Conservation (phyloP, 2,888 invertebrate species). For the Philhelius pedissequus region DNA sequence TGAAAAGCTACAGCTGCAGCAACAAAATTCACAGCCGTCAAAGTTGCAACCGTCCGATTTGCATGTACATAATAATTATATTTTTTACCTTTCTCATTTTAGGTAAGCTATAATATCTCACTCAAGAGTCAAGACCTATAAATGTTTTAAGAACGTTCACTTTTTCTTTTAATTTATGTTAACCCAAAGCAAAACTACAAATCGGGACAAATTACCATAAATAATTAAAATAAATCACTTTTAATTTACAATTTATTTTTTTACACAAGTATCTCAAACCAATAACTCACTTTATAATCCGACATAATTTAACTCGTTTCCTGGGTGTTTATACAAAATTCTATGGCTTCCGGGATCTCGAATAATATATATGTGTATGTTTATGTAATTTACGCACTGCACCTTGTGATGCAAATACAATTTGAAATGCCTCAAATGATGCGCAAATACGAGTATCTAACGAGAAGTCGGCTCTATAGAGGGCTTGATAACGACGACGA, state of each 20-base stretch:
- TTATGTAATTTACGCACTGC: background rate
- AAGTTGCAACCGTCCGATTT: too few species aligned
- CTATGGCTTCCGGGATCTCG: constrained; percentile 51
- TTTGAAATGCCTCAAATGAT: constrained; percentile 44
- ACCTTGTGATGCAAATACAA: too few species aligned
- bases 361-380: background rate
- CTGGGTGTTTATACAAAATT: constrained; percentile 41
- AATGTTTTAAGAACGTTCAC: too few species aligned
- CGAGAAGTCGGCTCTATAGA: background rate
- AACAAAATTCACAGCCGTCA: too few species aligned
- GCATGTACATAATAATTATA: too few species aligned
- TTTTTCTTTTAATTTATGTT: too few species aligned
- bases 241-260: background rate
- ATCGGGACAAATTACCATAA: too few species aligned
- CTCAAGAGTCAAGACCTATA: too few species aligned
- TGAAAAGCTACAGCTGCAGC: too few species aligned
- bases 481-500: background rate
- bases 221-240: constrained; percentile 33
- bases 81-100: too few species aligned
- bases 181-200: too few species aligned
- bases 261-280: constrained; percentile 25
- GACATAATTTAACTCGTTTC: constrained; percentile 55
- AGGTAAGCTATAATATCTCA: too few species aligned
- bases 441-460: constrained; percentile 1
- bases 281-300: constrained; percentile 38